Conservation (phyloP, 2,113 vertebrate genomes). For the Aphyosemion australe region DNA sequence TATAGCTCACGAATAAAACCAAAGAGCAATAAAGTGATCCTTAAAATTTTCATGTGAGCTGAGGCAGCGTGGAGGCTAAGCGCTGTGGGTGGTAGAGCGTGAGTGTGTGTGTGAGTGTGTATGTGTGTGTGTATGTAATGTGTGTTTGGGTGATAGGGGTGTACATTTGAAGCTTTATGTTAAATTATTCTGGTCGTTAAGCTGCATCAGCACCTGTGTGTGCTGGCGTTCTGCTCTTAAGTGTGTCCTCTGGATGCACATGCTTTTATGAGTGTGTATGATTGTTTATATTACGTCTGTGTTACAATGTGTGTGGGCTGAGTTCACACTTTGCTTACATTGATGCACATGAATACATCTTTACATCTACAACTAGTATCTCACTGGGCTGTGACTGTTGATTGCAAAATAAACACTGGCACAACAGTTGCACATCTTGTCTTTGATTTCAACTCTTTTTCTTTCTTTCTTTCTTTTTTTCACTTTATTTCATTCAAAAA, state of each 20-base stretch:
- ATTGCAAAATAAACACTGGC: too few species aligned
- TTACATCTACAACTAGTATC: too few species aligned
- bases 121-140: constrained; percentile 15
- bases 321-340: neutral
- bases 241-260: neutral
- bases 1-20: constrained; percentile 65
- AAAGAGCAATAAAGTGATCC: constrained; percentile 57
- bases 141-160: constrained; percentile 2
- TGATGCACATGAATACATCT: too few species aligned
- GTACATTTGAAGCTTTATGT: constrained; percentile 28
- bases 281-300: neutral
- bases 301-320: neutral
- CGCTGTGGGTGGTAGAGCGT: constrained; percentile 25
- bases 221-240: constrained; percentile 25
- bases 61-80: constrained; percentile 12
- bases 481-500: too few species aligned
- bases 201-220: constrained; percentile 48
- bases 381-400: too few species aligned
- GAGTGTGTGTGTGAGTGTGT: constrained; percentile 13
- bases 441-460: too few species aligned
- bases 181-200: constrained; percentile 62
- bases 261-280: neutral
- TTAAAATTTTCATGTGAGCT: constrained; percentile 64
- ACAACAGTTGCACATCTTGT: too few species aligned
- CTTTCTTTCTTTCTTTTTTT: too few species aligned